These are phyloP conservation scores for Stenotaenia linearis DNA, from an alignment of 2,888 invertebrate genomes.

Conservation along the genomic window DNA sequence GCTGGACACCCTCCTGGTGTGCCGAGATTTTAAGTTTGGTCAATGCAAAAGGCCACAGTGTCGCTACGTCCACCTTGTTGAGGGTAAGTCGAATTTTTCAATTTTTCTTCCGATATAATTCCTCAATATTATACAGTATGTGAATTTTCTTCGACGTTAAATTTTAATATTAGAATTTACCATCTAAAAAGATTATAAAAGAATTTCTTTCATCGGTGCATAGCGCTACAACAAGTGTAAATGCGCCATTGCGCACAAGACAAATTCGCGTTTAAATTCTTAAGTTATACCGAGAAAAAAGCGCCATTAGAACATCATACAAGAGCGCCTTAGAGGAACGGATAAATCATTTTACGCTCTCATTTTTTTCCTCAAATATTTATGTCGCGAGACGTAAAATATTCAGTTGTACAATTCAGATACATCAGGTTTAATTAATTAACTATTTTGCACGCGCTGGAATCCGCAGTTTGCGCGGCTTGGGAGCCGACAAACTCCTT, in stretches of 20 bases:
- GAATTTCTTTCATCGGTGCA: no score
- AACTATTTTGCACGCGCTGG: background rate
- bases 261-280: no score
- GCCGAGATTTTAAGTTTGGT: constrained; percentile 99
- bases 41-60: constrained; percentile 88
- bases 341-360: background rate
- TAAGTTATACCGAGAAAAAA: no score
- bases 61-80: constrained; percentile 96
- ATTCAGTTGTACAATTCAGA: background rate
- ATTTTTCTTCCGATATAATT: background rate
- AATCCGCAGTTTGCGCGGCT: background rate
- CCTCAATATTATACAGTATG: no score
- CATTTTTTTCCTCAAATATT: background rate
- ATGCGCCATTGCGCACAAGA: no score
- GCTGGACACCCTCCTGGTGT: constrained; percentile 99
- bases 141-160: no score
- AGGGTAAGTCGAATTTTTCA: constrained; percentile 61
- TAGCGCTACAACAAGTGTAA: no score
- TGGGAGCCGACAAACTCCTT: no score
- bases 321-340: background rate
- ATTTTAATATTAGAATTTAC: no score
- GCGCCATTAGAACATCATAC: background rate
- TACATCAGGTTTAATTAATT: no score
- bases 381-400: background rate
- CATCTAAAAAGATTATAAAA: no score